A percentile compares a stretch with the other conserved stretches of the same genome.
Evolutionary conservation across 2,888 invertebrate species (phyloP).

Genomic region (Eupelmus urozonus): DNA sequence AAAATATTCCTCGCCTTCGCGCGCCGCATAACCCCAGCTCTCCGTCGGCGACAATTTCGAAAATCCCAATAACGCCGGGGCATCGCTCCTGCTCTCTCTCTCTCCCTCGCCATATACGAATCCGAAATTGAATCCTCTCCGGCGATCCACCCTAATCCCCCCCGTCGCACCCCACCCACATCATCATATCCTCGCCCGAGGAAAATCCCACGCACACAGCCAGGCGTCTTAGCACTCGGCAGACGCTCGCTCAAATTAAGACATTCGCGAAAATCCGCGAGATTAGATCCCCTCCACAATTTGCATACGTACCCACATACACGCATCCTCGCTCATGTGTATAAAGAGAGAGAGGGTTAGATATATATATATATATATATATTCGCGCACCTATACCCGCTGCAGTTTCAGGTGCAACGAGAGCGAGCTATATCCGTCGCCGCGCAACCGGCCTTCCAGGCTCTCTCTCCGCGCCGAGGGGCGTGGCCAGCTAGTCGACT

Average conservation of each 20-base stretch:
- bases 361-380: conserved; percentile 41
- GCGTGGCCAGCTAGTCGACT: conserved; percentile 65
- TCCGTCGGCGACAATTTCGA: conserved; percentile 26
- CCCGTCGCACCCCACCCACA: conserved; percentile 7
- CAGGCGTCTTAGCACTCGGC: conserved; percentile 1
- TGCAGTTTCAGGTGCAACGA: conserved; percentile 62
- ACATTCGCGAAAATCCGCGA: conserved; percentile 64
- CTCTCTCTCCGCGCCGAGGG: conserved; percentile 48
- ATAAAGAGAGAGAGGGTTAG: not conserved
- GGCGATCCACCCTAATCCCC: conserved; percentile 25
- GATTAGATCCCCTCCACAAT: conserved; percentile 55
- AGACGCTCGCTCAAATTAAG: conserved; percentile 59
- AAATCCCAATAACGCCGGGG: conserved; percentile 52
- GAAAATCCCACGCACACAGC: conserved; percentile 10
- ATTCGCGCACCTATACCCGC: conserved; percentile 43
- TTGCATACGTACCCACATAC: no score
- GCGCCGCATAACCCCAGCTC: not conserved
- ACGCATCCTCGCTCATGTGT: not conserved
- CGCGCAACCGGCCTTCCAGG: conserved; percentile 31
- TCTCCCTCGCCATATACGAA: conserved; percentile 8
- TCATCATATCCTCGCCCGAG: not conserved
- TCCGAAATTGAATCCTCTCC: conserved; percentile 53
- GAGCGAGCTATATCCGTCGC: no score
- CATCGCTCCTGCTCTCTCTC: no score
- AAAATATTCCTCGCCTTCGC: conserved; percentile 12